These are phyloP conservation scores for Pediacus dermestoides DNA, from an alignment of 2,888 invertebrate genomes.

Conservation along the genomic window DNA sequence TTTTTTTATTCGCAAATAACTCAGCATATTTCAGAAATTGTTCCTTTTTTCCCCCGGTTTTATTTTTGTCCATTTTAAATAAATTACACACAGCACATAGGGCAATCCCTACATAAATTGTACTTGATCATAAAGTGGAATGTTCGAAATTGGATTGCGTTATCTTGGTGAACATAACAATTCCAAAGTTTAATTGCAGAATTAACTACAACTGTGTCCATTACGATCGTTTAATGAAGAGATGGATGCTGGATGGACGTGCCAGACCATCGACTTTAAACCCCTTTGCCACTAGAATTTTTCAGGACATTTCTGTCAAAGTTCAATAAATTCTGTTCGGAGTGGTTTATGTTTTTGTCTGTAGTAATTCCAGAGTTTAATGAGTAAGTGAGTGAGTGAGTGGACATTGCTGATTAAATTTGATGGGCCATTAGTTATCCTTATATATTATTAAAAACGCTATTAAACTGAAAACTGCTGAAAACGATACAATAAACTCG, in stretches of 20 bases:
- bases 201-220: constrained; percentile 45
- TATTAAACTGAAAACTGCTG: too few species aligned
- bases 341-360: too few species aligned
- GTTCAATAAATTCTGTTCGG: too few species aligned
- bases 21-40: constrained; percentile 13
- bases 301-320: too few species aligned
- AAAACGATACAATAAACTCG: too few species aligned
- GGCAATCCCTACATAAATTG: constrained; percentile 42
- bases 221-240: constrained; percentile 45
- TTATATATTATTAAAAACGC: too few species aligned
- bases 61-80: not conserved
- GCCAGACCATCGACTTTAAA: too few species aligned
- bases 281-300: constrained; percentile 6
- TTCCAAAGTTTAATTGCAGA: constrained; percentile 47
- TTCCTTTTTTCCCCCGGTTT: not conserved
- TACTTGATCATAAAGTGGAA: constrained; percentile 46
- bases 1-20: too few species aligned
- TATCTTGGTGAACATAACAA: constrained; percentile 44
- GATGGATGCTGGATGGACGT: constrained; percentile 22
- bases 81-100: constrained; percentile 20
- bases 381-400: constrained; percentile 5
- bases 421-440: constrained; percentile 14
- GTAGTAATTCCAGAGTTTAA: constrained; percentile 3
- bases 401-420: constrained; percentile 25
- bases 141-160: constrained; percentile 40